phyloP scores from a whole-genome alignment of 2,888 invertebrate species.

The Aradus depressus region DNA sequence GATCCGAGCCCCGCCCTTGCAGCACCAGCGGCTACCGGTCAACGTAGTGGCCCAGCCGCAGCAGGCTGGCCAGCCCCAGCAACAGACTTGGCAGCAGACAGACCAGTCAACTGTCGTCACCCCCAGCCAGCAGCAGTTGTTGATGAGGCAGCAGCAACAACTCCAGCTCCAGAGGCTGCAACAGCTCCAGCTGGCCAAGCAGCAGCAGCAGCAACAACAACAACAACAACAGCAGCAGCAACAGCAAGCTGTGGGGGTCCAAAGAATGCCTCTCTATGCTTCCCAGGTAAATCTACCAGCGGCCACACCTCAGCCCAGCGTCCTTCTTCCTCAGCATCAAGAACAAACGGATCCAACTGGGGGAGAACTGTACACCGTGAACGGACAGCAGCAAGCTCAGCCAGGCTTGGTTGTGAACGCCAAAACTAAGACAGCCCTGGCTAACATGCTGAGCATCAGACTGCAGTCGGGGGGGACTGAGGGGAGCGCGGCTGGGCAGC shows the following conservation, averaged over 20 bases:
- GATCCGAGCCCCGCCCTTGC: conserved; percentile 22
- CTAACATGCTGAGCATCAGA: conserved; percentile 83
- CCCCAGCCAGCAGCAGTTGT: conserved; percentile 31
- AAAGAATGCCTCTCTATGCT: conserved; percentile 35
- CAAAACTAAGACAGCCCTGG: conserved; percentile 89
- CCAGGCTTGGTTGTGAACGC: conserved; percentile 61
- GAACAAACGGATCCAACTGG: conserved; percentile 21
- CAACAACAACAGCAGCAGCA: conserved; percentile 34
- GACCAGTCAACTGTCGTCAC: no score
- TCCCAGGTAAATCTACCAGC: conserved; percentile 27
- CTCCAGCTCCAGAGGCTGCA: conserved; percentile 51
- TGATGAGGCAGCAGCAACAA: conserved; percentile 37
- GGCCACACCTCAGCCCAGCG: conserved; percentile 14
- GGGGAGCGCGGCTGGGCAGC: conserved; percentile 42
- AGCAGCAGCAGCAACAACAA: conserved; percentile 35
- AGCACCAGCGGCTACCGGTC: conserved; percentile 26
- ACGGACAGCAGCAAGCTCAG: conserved; percentile 30
- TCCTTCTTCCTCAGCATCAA: conserved; percentile 22
- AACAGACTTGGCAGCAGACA: conserved; percentile 37
- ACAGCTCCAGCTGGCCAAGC: conserved; percentile 44
- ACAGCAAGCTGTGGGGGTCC: conserved; percentile 27
- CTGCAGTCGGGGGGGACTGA: conserved; percentile 43
- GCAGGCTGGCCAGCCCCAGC: conserved; percentile 37
- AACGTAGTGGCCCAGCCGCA: conserved; percentile 23
- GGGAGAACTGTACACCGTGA: conserved; percentile 20